phyloP scores from a whole-genome alignment of 2,113 vertebrate genomes.

The Oceanites oceanicus region DNA sequence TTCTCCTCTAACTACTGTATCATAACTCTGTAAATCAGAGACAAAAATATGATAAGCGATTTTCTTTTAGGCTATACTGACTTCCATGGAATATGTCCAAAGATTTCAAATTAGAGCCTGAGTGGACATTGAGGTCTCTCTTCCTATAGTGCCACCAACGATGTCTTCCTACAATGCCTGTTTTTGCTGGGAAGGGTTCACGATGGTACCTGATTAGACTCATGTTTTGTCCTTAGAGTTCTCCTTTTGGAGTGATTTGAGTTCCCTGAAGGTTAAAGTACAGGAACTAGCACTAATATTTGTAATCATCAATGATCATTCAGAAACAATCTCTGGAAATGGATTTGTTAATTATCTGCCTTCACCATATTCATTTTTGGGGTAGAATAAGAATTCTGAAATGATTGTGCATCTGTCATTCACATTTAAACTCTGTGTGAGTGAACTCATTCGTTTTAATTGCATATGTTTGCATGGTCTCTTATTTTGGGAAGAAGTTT shows the following conservation, averaged over 20 bases:
- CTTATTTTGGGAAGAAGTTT: background rate
- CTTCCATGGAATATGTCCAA: background rate
- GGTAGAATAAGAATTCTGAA: background rate
- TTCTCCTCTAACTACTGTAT: background rate
- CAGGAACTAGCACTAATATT: background rate
- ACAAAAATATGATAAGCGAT: background rate
- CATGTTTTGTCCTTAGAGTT: background rate
- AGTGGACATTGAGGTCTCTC: background rate
- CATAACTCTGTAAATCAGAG: accelerated
- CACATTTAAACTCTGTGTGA: background rate
- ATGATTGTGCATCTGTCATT: background rate
- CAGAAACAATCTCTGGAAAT: background rate
- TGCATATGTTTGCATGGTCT: background rate
- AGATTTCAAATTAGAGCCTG: background rate
- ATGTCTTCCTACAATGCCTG: background rate
- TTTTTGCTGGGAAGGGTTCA: background rate
- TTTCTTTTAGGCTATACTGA: background rate
- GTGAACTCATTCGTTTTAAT: conserved; percentile 40
- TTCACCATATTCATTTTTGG: background rate
- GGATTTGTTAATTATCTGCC: background rate
- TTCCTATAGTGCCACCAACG: background rate
- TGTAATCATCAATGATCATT: background rate
- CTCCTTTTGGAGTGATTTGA: background rate
- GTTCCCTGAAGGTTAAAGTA: background rate
- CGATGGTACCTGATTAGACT: background rate